phyloP scores from a whole-genome alignment of 2,888 invertebrate genomes.

The Arctia plantaginis region DNA sequence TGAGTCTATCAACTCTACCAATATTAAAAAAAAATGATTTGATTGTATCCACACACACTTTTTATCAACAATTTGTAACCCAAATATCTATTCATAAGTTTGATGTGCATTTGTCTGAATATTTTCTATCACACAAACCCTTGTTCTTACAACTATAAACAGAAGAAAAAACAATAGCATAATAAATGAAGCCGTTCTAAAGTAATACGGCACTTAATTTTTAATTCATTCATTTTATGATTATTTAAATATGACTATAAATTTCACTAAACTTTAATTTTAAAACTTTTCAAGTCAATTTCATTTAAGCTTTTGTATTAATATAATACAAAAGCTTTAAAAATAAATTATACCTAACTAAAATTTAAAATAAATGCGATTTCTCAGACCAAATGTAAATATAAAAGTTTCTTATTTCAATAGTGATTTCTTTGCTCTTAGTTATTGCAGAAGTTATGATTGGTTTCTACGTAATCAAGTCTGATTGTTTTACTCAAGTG shows the following conservation, averaged over 20 bases:
- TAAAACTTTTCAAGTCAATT: background rate
- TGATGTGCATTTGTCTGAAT: too few relatives aligned
- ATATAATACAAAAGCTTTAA: too few relatives aligned
- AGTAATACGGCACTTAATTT: too few relatives aligned
- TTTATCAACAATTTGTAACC: too few relatives aligned
- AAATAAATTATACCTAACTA: background rate
- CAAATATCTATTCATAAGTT: too few relatives aligned
- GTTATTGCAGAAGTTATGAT: constrained; percentile 66
- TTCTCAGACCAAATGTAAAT: background rate
- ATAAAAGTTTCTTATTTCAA: constrained; percentile 11
- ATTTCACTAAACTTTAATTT: background rate
- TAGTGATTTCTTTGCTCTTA: constrained; percentile 37
- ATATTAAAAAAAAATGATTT: too few relatives aligned
- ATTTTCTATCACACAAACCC: too few relatives aligned
- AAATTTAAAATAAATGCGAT: background rate
- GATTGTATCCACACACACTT: too few relatives aligned
- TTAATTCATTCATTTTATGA: background rate
- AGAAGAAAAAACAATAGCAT: too few relatives aligned
- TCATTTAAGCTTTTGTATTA: background rate
- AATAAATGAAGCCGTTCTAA: too few relatives aligned
- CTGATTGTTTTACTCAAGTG: constrained; percentile 40
- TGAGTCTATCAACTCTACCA: too few relatives aligned
- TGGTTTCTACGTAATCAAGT: constrained; percentile 58
- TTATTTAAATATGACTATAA: background rate
- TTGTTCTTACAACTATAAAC: too few relatives aligned